Percentiles rank a stretch among this genome's conserved stretches.
phyloP scores from a whole-genome alignment of 2,113 vertebrate species.

The Paraplagusia blochii region DNA sequence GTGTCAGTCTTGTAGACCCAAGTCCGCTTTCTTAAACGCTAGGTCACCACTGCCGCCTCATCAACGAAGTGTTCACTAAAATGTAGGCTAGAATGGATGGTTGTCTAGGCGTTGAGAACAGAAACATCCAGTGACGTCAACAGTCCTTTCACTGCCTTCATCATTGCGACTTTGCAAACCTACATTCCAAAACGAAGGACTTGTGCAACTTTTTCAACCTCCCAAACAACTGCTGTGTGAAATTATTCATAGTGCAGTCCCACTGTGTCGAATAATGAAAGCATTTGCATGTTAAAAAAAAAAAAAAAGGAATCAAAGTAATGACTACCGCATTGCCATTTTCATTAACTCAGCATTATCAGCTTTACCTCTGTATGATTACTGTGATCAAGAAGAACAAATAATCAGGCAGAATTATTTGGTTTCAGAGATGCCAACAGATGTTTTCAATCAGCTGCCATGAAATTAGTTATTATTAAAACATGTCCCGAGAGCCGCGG shows the following conservation, averaged over 20 bases:
- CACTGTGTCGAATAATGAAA: conserved; percentile 40
- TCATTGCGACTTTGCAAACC: conserved; percentile 26
- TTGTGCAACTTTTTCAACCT: conserved; percentile 12
- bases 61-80: too few species aligned
- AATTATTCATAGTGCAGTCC: conserved; percentile 19
- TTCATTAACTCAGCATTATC: conserved; percentile 54
- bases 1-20: too few species aligned
- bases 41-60: too few species aligned
- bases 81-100: too few species aligned
- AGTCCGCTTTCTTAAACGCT: too few species aligned
- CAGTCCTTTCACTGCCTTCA: not conserved
- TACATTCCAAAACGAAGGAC: conserved; percentile 19
- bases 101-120: not conserved
- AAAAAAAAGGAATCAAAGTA: conserved; percentile 39
- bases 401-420: conserved; percentile 41
- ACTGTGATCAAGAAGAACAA: conserved; percentile 38
- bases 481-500: conserved; percentile 5
- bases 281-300: conserved; percentile 32
- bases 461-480: conserved; percentile 43
- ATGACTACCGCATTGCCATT: conserved; percentile 46
- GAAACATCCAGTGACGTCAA: not conserved
- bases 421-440: conserved; percentile 44
- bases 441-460: conserved; percentile 52
- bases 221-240: conserved; percentile 15
- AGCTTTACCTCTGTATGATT: conserved; percentile 42